phyloP scores from a whole-genome alignment of 2,113 vertebrate genomes.

The Sapajus apella region DNA sequence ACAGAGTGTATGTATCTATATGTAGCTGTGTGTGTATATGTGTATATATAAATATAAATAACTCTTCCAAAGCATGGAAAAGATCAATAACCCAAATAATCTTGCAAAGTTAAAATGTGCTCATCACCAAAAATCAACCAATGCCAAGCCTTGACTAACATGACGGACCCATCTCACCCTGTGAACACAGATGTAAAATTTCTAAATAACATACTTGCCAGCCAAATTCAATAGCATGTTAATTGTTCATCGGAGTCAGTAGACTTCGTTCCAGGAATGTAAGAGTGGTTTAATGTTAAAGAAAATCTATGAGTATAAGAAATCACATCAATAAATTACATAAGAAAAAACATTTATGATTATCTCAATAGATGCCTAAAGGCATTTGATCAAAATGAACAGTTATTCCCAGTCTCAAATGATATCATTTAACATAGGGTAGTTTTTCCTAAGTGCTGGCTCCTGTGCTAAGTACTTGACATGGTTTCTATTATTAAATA shows the following conservation, averaged over 20 bases:
- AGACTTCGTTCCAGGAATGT: neutral
- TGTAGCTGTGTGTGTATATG: neutral
- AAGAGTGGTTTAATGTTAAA: neutral
- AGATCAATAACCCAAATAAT: neutral
- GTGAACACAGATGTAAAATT: neutral
- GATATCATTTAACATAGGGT: fast-evolving
- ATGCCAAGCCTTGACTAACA: neutral
- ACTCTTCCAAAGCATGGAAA: neutral
- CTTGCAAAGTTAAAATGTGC: neutral
- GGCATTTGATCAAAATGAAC: neutral
- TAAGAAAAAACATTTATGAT: neutral
- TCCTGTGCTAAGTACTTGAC: fast-evolving
- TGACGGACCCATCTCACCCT: neutral
- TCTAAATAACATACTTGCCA: neutral
- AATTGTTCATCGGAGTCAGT: neutral
- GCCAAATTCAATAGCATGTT: neutral
- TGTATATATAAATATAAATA: neutral
- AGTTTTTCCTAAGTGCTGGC: neutral
- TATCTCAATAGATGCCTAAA: neutral
- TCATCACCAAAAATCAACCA: neutral
- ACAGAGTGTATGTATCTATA: neutral
- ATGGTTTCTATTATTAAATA: neutral
- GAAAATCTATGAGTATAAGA: neutral
- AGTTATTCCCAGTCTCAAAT: neutral
- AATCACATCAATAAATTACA: neutral